phyloP scores from a whole-genome alignment of 2,888 invertebrate genomes.

The Panzeria rudis region DNA sequence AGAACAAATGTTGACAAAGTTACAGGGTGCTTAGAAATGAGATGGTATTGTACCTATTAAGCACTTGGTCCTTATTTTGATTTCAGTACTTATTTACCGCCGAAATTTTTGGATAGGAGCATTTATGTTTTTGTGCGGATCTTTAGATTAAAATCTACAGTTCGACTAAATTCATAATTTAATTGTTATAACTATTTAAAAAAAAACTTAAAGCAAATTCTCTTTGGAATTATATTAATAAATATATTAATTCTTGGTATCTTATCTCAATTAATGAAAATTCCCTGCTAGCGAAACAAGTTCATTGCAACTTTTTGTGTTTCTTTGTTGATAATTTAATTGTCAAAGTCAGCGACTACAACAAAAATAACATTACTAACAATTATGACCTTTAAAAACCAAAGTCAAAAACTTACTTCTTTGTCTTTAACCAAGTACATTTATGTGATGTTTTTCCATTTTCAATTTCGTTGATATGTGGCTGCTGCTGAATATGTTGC shows the following conservation, averaged over 20 bases:
- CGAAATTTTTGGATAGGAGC: too few species aligned
- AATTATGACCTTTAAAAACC: slow-evolving; percentile 28
- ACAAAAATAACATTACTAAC: not conserved
- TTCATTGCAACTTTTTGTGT: not conserved
- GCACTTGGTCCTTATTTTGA: too few species aligned
- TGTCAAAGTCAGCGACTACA: not conserved
- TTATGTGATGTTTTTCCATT: slow-evolving; percentile 50
- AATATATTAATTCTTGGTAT: not conserved
- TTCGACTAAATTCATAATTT: too few species aligned
- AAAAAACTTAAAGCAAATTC: slow-evolving; percentile 22
- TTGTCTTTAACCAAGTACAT: slow-evolving; percentile 74
- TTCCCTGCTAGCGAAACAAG: not conserved
- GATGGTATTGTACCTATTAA: too few species aligned
- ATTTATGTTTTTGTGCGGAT: too few species aligned
- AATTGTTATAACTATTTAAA: too few species aligned
- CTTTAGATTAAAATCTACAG: too few species aligned
- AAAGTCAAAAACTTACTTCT: slow-evolving; percentile 76
- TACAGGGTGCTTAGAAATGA: too few species aligned
- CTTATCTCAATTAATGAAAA: not conserved
- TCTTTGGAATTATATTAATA: not conserved
- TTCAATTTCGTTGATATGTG: slow-evolving; percentile 55
- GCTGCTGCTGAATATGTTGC: slow-evolving; percentile 49
- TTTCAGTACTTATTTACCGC: too few species aligned
- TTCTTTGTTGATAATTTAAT: slow-evolving; percentile 14
- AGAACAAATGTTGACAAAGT: too few species aligned